phyloP scores from a whole-genome alignment of 92 coral and sea anemone genomes.

The Virgularia gustaviana region DNA sequence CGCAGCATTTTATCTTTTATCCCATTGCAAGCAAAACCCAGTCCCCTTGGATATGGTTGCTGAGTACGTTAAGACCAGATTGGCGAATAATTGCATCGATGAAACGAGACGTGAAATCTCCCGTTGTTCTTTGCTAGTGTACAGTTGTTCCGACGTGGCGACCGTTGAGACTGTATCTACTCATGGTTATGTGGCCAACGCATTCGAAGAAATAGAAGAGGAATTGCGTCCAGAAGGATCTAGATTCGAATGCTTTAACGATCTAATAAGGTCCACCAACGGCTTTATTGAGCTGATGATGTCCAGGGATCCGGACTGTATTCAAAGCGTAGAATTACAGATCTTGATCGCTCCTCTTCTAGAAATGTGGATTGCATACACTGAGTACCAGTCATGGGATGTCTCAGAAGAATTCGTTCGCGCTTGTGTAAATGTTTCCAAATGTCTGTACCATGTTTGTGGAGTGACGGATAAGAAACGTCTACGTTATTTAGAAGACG shows the following conservation, averaged over 20 bases:
- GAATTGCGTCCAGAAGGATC: constrained; percentile 4
- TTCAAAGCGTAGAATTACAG: constrained; percentile 53
- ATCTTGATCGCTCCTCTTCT: constrained; percentile 75
- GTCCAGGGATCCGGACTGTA: too few species aligned
- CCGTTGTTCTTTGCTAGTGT: constrained; percentile 70
- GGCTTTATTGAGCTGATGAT: too few species aligned
- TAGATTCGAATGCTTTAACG: neutral
- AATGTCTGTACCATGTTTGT: constrained; percentile 66
- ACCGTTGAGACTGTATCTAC: constrained; percentile 68
- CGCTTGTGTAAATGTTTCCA: constrained; percentile 59
- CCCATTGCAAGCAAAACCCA: constrained; percentile 75
- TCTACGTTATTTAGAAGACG: constrained; percentile 63
- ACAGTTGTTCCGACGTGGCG: constrained; percentile 65
- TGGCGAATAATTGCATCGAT: constrained; percentile 22
- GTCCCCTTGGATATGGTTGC: constrained; percentile 77
- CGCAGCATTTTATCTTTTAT: constrained; percentile 70
- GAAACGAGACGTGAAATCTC: constrained; percentile 65
- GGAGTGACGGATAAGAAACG: constrained; percentile 71
- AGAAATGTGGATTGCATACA: constrained; percentile 49
- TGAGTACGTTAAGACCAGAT: constrained; percentile 40
- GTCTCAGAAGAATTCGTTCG: constrained; percentile 41
- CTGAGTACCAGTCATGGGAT: constrained; percentile 20
- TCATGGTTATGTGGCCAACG: constrained; percentile 81
- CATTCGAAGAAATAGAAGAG: constrained; percentile 58
- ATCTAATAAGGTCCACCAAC: too few species aligned